Evolutionary conservation across 2,797 vertebrate genomes (phyloP).

Genomic region (Simalia tracyae): DNA sequence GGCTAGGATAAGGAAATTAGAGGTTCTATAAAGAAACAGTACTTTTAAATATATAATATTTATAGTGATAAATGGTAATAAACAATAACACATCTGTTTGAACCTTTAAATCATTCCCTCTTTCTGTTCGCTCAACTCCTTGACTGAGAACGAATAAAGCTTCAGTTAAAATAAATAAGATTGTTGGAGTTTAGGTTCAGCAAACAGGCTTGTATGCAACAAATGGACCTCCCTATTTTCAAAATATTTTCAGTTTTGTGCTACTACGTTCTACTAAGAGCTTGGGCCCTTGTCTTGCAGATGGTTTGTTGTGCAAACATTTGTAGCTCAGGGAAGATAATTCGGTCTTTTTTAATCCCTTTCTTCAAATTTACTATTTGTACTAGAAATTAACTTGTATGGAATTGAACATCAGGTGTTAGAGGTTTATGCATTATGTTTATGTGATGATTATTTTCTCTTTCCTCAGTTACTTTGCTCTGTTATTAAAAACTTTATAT

Average conservation of each 20-base stretch:
- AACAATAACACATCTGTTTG: not conserved
- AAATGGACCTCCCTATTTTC: not conserved
- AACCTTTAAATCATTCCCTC: not conserved
- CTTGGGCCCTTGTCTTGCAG: not conserved
- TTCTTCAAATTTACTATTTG: conserved; percentile 52
- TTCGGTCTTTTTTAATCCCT: conserved; percentile 27
- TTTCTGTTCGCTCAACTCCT: not conserved
- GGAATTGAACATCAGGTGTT: conserved; percentile 44
- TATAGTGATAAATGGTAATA: not conserved
- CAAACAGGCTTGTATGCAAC: not conserved
- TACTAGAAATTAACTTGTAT: conserved; percentile 53
- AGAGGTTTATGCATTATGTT: conserved; percentile 51
- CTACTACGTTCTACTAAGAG: not conserved
- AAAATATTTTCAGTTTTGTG: not conserved
- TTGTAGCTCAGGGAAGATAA: not conserved
- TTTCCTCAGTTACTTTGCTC: conserved; percentile 2
- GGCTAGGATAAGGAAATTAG: not conserved
- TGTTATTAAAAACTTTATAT: conserved; percentile 49
- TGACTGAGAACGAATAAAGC: not conserved
- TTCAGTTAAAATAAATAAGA: not conserved
- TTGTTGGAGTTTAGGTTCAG: not conserved
- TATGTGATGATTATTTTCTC: conserved; percentile 44
- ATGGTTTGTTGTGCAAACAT: not conserved
- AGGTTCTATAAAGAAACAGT: not conserved
- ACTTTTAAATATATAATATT: not conserved